These are phyloP conservation scores for Lasioglossum villosulum DNA, from an alignment of 2,888 invertebrate species.

Conservation along the genomic window DNA sequence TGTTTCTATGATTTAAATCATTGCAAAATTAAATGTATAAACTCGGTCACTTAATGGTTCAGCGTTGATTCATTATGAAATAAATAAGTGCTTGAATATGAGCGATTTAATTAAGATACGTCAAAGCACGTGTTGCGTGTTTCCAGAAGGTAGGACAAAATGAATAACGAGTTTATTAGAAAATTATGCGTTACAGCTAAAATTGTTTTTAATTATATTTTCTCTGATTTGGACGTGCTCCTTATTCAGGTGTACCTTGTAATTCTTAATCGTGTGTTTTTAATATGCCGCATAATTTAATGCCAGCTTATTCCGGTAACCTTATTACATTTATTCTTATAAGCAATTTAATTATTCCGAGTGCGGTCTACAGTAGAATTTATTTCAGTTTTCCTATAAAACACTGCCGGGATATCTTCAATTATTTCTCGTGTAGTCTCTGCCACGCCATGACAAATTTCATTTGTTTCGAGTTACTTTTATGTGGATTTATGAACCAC, in stretches of 20 bases:
- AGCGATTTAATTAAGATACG: neutral
- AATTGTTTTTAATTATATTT: neutral
- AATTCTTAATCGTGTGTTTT: neutral
- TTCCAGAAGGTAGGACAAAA: neutral
- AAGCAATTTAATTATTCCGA: neutral
- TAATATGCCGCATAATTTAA: neutral
- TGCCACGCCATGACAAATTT: neutral
- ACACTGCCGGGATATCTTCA: neutral
- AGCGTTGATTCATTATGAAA: neutral
- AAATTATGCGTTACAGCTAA: neutral
- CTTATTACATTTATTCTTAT: neutral
- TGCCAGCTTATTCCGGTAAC: neutral
- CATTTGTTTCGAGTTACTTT: conserved; percentile 8
- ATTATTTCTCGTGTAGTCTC: neutral
- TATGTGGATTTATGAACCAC: neutral
- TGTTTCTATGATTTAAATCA: too few species aligned
- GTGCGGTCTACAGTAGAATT: conserved; percentile 13
- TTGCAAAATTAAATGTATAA: neutral
- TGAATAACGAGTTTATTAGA: neutral
- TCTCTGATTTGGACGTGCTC: neutral
- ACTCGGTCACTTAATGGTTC: neutral
- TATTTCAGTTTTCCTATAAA: conserved; percentile 20
- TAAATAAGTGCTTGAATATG: neutral
- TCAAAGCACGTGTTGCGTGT: neutral
- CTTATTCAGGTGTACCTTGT: neutral